Percentiles rank a stretch among this genome's conserved stretches.
These are phyloP conservation scores for Rhagoletis zephyria DNA, from an alignment of 1,140 invertebrate species.

Conservation along the genomic window DNA sequence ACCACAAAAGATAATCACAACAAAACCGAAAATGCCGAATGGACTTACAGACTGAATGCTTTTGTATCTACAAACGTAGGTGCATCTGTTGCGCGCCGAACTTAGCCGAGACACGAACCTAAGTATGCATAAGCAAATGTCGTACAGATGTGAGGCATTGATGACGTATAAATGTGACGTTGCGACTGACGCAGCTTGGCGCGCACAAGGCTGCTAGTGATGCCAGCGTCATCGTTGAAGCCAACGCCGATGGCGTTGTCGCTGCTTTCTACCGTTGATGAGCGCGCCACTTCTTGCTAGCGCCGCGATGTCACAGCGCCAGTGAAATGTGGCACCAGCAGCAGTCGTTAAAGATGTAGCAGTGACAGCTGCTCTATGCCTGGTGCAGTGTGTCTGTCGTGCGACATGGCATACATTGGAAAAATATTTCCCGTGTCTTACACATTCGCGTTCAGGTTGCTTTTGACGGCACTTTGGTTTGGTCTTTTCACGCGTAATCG, in stretches of 20 bases:
- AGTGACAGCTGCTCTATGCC: constrained; percentile 12
- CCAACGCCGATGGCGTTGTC: not conserved
- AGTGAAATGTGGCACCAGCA: not conserved
- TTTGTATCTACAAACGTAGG: not conserved
- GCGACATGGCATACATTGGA: not conserved
- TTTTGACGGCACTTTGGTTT: not conserved
- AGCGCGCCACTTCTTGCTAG: not conserved
- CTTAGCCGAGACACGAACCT: constrained; percentile 14
- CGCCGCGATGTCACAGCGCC: not conserved
- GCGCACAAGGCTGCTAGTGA: constrained; percentile 7
- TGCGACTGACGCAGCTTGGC: not conserved
- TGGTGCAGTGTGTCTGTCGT: not conserved
- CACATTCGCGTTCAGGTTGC: not conserved
- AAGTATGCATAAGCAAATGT: not conserved
- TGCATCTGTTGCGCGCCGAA: constrained; percentile 24
- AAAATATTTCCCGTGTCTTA: not conserved
- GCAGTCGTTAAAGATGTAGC: not conserved
- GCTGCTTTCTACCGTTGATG: not conserved
- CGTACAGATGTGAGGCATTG: not conserved
- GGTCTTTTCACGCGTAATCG: constrained; percentile 16
- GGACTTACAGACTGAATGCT: not conserved
- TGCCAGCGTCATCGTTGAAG: not conserved
- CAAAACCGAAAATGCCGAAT: not conserved
- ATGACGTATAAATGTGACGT: not conserved
- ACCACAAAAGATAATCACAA: not conserved